These are phyloP conservation scores for Alligator mississippiensis DNA, from an alignment of 2,113 vertebrate species.

Conservation along the genomic window DNA sequence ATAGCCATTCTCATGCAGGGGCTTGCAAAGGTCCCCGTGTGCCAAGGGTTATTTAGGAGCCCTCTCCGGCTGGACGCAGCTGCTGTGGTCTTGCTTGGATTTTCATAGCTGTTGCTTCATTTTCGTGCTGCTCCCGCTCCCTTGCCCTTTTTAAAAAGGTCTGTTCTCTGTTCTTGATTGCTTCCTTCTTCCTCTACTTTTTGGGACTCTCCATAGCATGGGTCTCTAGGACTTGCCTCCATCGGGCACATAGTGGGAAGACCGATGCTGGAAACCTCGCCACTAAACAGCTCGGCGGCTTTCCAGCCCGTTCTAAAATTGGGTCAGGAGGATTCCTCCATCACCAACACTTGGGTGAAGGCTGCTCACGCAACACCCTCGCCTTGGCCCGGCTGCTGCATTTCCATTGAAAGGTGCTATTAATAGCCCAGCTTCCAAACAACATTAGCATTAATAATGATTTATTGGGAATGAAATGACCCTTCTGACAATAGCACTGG, in stretches of 20 bases:
- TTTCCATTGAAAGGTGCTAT: constrained; percentile 35
- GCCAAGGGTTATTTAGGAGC: constrained; percentile 26
- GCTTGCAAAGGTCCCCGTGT: not conserved
- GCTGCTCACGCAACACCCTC: not conserved
- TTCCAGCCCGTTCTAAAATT: not conserved
- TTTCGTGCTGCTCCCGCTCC: not conserved
- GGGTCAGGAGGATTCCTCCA: not conserved
- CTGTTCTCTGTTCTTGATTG: not conserved
- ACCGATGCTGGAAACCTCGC: too few relatives aligned
- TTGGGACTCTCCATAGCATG: not conserved
- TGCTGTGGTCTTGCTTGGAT: not conserved
- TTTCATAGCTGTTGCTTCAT: not conserved
- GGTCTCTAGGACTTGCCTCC: not conserved
- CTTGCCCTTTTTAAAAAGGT: not conserved
- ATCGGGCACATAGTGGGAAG: not conserved
- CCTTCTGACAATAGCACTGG: constrained; percentile 41
- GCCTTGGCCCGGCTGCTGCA: not conserved
- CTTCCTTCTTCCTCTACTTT: not conserved
- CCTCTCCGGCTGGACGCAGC: not conserved
- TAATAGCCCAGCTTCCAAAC: constrained; percentile 48
- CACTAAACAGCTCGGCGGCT: not conserved
- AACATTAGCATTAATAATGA: constrained; percentile 35
- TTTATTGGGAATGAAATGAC: constrained; percentile 45
- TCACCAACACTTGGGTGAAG: not conserved
- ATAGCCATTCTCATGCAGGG: constrained; percentile 11